Evolutionary conservation across 1,140 invertebrate genomes (phyloP).

Genomic region (Lepidostoma basale): DNA sequence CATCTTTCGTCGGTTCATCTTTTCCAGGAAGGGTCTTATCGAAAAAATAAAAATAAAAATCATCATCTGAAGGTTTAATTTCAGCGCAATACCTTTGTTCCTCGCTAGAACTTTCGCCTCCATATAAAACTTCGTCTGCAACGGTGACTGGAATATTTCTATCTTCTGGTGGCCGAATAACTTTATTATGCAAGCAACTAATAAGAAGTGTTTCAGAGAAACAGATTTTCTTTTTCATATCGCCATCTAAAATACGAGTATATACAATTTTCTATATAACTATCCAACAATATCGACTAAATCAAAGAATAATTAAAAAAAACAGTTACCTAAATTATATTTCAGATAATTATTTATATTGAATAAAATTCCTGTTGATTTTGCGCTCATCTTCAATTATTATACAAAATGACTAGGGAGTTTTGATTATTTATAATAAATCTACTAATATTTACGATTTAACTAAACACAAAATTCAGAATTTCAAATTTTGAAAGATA

Average conservation of each 20-base stretch:
- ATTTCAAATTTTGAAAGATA: too few species aligned
- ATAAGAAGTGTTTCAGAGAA: slow-evolving; percentile 57
- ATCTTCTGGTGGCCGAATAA: slow-evolving; percentile 45
- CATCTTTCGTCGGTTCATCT: slow-evolving; percentile 47
- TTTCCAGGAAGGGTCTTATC: slow-evolving; percentile 52
- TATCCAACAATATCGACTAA: too few species aligned
- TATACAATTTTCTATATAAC: too few species aligned
- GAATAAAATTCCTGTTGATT: slow-evolving; percentile 8
- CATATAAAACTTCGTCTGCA: not conserved
- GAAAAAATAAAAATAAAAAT: slow-evolving; percentile 58
- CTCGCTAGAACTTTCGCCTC: not conserved
- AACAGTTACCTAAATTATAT: slow-evolving; percentile 16
- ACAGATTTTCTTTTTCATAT: slow-evolving; percentile 52
- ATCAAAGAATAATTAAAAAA: not conserved
- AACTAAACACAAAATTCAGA: too few species aligned
- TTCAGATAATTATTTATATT: not conserved
- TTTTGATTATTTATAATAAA: too few species aligned
- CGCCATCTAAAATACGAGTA: slow-evolving; percentile 52
- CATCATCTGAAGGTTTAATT: slow-evolving; percentile 44
- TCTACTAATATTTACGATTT: too few species aligned
- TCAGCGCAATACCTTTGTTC: not conserved
- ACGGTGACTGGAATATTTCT: not conserved
- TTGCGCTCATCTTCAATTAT: slow-evolving; percentile 11
- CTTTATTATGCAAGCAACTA: slow-evolving; percentile 54
- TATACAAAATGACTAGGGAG: too few species aligned